Evolutionary conservation across 2,113 vertebrate species (phyloP).

Genomic region (Syngnathoides biaculeatus): DNA sequence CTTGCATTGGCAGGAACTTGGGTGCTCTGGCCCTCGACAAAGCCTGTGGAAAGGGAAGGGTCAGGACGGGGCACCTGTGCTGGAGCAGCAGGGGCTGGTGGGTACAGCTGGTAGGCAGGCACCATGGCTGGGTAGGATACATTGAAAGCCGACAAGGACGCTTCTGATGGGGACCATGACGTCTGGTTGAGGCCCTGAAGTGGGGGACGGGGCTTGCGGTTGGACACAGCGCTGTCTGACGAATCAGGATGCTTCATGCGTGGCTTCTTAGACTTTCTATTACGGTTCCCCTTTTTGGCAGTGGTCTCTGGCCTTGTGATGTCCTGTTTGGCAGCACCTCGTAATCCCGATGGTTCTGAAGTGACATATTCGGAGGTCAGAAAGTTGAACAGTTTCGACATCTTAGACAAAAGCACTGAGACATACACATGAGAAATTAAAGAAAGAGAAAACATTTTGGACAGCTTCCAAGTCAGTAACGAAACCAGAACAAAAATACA

Average conservation of each 20-base stretch:
- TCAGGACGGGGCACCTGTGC: conserved; percentile 56
- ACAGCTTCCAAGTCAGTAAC: no score
- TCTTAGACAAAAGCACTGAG: no score
- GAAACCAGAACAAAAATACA: not conserved
- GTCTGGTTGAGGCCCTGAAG: conserved; percentile 81
- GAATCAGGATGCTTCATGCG: conserved; percentile 82
- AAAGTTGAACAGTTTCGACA: not conserved
- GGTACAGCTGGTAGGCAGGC: conserved; percentile 78
- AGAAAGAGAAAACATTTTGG: no score
- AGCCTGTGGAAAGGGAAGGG: conserved; percentile 57
- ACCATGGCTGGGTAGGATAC: conserved; percentile 78
- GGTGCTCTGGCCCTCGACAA: conserved; percentile 62
- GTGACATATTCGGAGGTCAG: not conserved
- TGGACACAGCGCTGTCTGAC: conserved; percentile 80
- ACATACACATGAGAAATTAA: not conserved
- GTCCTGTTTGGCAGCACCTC: conserved; percentile 52
- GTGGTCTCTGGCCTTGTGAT: conserved; percentile 43
- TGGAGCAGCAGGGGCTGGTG: conserved; percentile 72
- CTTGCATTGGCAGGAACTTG: conserved; percentile 63
- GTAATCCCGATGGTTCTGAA: conserved; percentile 42
- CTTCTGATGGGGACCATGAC: conserved; percentile 84
- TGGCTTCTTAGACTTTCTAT: conserved; percentile 83
- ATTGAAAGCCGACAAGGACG: conserved; percentile 78
- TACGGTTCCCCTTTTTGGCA: conserved; percentile 77
- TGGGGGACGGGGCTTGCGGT: conserved; percentile 74